These are phyloP conservation scores for Corythoichthys haematopterus DNA, from an alignment of 2,113 vertebrate species.

Conservation along the genomic window DNA sequence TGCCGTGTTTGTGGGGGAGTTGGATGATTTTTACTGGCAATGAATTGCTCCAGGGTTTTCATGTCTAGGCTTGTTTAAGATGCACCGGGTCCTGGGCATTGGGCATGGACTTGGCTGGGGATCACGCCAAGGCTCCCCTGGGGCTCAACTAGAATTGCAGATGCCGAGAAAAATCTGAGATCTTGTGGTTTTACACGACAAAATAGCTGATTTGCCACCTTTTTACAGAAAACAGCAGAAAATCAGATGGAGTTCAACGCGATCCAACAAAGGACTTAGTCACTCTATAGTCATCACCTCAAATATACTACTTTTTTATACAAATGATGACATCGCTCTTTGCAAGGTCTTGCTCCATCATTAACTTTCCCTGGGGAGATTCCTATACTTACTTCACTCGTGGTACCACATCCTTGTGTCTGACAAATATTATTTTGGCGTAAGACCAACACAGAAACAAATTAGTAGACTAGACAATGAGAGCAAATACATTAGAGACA, in stretches of 20 bases:
- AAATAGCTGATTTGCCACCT: background rate
- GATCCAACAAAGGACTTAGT: slow-evolving; percentile 7
- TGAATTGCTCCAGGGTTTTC: slow-evolving; percentile 55
- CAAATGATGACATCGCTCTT: slow-evolving; percentile 10
- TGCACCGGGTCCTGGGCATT: slow-evolving; percentile 36
- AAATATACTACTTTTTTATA: slow-evolving; percentile 1
- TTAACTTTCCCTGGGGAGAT: slow-evolving; percentile 28
- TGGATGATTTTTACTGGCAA: slow-evolving; percentile 48
- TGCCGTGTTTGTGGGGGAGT: slow-evolving; percentile 59
- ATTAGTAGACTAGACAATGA: slow-evolving; percentile 53
- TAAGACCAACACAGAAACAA: slow-evolving; percentile 26
- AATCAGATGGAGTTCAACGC: background rate
- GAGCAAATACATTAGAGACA: slow-evolving; percentile 46
- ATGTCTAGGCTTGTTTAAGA: slow-evolving; percentile 65
- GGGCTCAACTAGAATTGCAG: slow-evolving; percentile 53
- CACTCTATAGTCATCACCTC: slow-evolving; percentile 23
- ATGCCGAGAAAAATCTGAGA: slow-evolving; percentile 47
- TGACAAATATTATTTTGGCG: slow-evolving; percentile 31
- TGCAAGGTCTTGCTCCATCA: slow-evolving; percentile 18
- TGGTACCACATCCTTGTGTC: slow-evolving; percentile 14
- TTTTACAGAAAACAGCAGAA: slow-evolving; percentile 22
- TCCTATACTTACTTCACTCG: slow-evolving; percentile 30
- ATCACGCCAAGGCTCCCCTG: slow-evolving; percentile 51
- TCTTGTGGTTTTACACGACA: slow-evolving; percentile 27
- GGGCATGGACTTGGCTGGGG: slow-evolving; percentile 44